Conservation (phyloP, 2,888 invertebrate species). For the Oligia strigilis region DNA sequence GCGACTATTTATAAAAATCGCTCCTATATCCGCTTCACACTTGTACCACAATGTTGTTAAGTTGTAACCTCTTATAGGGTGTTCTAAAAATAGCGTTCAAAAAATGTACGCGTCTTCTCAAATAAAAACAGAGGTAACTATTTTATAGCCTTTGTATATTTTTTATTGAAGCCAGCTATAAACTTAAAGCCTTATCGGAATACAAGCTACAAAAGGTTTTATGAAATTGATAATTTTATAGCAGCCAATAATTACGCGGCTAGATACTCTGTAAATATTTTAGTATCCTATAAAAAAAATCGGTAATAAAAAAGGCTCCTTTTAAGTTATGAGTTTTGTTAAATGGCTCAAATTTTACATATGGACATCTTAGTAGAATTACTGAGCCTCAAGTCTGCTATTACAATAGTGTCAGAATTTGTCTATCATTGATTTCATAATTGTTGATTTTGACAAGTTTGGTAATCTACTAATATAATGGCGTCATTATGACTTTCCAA, state of each 20-base stretch:
- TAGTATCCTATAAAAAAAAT: constrained; percentile 13
- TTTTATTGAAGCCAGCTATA: constrained; percentile 14
- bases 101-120: constrained; percentile 8
- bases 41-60: constrained; percentile 4
- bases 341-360: background rate
- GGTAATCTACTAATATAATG: too few species aligned
- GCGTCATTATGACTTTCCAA: too few species aligned
- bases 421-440: too few species aligned
- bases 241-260: constrained; percentile 5
- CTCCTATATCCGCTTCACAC: background rate
- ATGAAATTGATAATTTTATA: constrained; percentile 36
- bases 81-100: constrained; percentile 33
- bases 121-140: constrained; percentile 27
- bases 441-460: too few species aligned
- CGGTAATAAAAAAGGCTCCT: background rate
- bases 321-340: background rate
- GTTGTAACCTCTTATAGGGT: background rate
- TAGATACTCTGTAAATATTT: constrained; percentile 3
- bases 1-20: background rate
- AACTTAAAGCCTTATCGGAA: constrained; percentile 6
- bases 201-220: constrained; percentile 15
- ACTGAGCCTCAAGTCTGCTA: background rate
- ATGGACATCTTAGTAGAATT: background rate
- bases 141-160: constrained; percentile 28
- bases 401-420: too few species aligned